Base-by-base conservation (phyloP, 2,113 vertebrate genomes). In the Myotis lucifugus region DNA sequence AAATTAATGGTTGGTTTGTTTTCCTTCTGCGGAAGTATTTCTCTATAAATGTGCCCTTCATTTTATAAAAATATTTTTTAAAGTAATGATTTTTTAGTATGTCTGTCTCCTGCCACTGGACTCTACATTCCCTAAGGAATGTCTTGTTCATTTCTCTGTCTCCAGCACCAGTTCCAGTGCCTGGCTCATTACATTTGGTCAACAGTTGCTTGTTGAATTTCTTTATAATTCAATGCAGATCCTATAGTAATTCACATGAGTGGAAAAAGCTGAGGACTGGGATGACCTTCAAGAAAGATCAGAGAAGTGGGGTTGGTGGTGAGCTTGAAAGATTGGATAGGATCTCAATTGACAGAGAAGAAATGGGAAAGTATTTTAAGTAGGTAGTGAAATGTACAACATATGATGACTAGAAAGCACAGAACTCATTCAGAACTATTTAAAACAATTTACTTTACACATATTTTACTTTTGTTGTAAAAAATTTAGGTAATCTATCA, bases 1-100 rank as follows among this genome's bases (percentile, higher is more conserved):
- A 87, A 73, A 90, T 66, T 56, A 85, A 54, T 79, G 27, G 52
- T 29, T 34, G 29, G 34, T 29, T 90, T 37, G 5, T 90, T 95
- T 92, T 94, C 27, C 89, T 89, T 91, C 54, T 86, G 9, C 54
- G 82, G 34, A 78, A 91, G 25, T 69, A 91, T 91, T 96, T 93
- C 27, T 91, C 54, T 66, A 34, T 56, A 94, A 82, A 67, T 92
- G 64, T 85, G 0, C 32, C 32, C 34, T 85, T 92, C 7, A 32
- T 83, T 78, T 67, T 88, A 59, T 76, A 48, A 73, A 92, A 79
- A 19, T 56, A 61, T 64, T 86, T 21, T 18, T 88, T 88, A 7
- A 12, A 77, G 67, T 91, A 69, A 56, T 67, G 46, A 85, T 72
- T 90, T 23, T 50, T 93, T 66, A 37, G 1, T 74, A 34, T 32